These are phyloP conservation scores for Xenopus laevis DNA, from an alignment of 2,113 vertebrate genomes.

Conservation along the genomic window DNA sequence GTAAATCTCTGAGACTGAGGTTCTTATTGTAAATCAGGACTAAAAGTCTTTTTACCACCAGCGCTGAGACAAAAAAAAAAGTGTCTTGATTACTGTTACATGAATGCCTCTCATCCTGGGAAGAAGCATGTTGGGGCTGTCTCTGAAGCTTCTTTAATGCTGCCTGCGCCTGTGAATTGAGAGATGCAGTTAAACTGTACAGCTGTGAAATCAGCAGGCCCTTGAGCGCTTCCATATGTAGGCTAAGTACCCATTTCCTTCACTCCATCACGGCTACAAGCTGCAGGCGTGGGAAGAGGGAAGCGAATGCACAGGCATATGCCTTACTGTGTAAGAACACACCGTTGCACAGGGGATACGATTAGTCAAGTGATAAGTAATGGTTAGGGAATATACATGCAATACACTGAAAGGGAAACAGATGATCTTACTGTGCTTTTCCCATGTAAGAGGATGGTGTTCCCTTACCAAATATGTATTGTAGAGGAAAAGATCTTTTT, in stretches of 20 bases:
- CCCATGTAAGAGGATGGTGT: too few relatives aligned
- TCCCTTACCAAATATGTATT: too few relatives aligned
- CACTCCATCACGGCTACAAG: not conserved
- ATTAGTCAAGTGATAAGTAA: not conserved
- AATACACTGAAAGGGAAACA: not conserved
- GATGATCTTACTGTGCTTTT: too few relatives aligned
- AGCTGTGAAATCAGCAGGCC: conserved; percentile 29
- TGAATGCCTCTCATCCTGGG: not conserved
- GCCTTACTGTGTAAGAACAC: not conserved
- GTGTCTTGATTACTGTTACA: conserved; percentile 1
- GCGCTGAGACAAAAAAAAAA: not conserved
- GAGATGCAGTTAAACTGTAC: conserved; percentile 10
- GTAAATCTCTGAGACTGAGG: too few relatives aligned
- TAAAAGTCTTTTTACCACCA: not conserved
- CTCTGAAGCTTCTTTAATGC: not conserved
- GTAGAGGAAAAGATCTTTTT: too few relatives aligned
- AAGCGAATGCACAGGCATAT: not conserved
- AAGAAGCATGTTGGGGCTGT: conserved; percentile 2
- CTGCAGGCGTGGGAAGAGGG: conserved; percentile 25
- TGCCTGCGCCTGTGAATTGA: conserved; percentile 2
- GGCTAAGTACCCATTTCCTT: conserved; percentile 3
- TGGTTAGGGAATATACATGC: not conserved
- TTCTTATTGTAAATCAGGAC: not conserved
- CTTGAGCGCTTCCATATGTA: conserved; percentile 34
- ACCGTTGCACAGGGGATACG: too few relatives aligned